Evolutionary conservation across 2,113 vertebrate genomes (phyloP).

Genomic region (Aix galericulata): DNA sequence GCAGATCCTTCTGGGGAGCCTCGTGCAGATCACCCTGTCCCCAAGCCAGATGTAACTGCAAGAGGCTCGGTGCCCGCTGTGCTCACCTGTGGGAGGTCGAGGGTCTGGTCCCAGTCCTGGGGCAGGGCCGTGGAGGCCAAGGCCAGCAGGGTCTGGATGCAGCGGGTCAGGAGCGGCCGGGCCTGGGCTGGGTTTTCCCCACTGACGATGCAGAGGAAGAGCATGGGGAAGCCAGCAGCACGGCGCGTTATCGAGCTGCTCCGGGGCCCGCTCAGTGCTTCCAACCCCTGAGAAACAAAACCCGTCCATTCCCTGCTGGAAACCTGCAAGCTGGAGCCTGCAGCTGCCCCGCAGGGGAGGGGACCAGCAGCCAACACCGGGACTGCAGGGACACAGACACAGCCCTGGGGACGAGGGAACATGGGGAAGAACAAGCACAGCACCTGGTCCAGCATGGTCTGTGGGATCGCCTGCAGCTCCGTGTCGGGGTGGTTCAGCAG

Average conservation of each 20-base stretch:
- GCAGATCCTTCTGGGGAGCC: not conserved
- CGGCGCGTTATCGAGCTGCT: slow-evolving; percentile 85
- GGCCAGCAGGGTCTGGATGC: slow-evolving; percentile 76
- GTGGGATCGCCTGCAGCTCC: slow-evolving; percentile 79
- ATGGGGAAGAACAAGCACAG: fast-evolving
- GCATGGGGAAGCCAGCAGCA: slow-evolving; percentile 87
- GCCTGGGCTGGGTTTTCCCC: slow-evolving; percentile 77
- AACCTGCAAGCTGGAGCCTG: not conserved
- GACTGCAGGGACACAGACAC: not conserved
- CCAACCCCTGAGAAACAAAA: slow-evolving; percentile 75
- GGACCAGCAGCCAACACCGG: fast-evolving
- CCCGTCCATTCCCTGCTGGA: not conserved
- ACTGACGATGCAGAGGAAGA: slow-evolving; percentile 83
- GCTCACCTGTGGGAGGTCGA: slow-evolving; percentile 87
- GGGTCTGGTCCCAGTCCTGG: slow-evolving; percentile 85
- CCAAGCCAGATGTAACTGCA: fast-evolving
- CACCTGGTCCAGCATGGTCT: slow-evolving; percentile 81
- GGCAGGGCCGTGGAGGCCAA: slow-evolving; percentile 74
- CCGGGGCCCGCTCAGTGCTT: slow-evolving; percentile 75
- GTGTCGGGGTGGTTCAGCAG: slow-evolving; percentile 73
- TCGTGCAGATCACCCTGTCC: not conserved
- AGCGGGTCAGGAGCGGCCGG: slow-evolving; percentile 76
- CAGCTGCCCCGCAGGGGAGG: not conserved
- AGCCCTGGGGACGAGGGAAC: fast-evolving
- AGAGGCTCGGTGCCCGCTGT: fast-evolving